Evolutionary conservation across 2,113 vertebrate species (phyloP), one percentile per base, ranked within the genome.

Genomic region (Raphicerus campestris): DNA sequence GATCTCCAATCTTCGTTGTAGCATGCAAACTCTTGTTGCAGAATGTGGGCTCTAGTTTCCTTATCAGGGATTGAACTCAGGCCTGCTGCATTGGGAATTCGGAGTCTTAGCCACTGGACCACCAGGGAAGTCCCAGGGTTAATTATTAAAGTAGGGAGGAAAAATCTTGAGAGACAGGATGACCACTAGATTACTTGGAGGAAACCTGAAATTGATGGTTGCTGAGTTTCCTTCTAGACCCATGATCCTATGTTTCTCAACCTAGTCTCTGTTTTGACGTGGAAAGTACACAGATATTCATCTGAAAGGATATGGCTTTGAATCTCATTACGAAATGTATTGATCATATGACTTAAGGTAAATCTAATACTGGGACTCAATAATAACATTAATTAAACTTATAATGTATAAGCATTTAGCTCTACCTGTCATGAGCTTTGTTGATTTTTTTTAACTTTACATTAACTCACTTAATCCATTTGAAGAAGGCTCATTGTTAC

Each of bases 221-320:
- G 7, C 35, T 87, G n/a, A 42, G 24, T 56, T 51, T 91, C 26
- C 63, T 86, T 87, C 9, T 11, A 80, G 49, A 22, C 30, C 30
- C 7, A 10, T 63, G 75, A 51, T 32, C 93, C n/a, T 93, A 10
- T 96, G 55, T 77, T 94, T 58, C 84, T 73, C 73, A 94, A 55
- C 5, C 78, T 81, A 6, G 13, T 45, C 51, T 35, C 9, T 45
- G 1, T 45, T 85, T 87, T 73, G 13, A 51, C 2, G 1, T 39
- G n/a, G n/a, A 17, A 35, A 82, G 24, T 78, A 6, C 13, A 8
- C 24, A 91, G 35, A 28, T 89, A 89, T 61, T 89, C 20, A 0
- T 92, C 55, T 61, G 86, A 87, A n/a, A 91, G 15, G 1, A 26
- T 22, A 16, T n/a, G 47, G 5, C 22, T 91, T 75, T 60, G 84